Conservation (phyloP, 2,888 invertebrate genomes). For the Protodeltote pygarga region DNA sequence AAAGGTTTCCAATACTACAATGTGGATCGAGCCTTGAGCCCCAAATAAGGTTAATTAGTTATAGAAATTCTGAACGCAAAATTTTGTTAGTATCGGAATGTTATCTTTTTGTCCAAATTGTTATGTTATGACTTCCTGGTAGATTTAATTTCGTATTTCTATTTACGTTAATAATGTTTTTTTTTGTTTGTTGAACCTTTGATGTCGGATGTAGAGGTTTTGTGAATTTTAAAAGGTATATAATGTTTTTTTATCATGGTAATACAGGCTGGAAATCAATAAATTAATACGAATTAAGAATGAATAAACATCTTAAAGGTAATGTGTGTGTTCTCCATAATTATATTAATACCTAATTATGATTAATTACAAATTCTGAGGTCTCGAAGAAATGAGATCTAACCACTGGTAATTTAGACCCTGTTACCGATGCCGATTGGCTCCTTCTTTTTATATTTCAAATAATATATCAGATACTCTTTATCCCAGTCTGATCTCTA, state of each 20-base stretch:
- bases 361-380: too few species aligned
- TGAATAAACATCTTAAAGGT: too few species aligned
- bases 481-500: too few species aligned
- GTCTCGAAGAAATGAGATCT: too few species aligned
- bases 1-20: too few species aligned
- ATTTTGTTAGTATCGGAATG: slow-evolving; percentile 37
- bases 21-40: too few species aligned
- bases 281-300: not conserved
- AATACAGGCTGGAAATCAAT: not conserved
- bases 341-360: too few species aligned
- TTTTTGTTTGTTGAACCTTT: slow-evolving; percentile 25
- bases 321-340: too few species aligned
- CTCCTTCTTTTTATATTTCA: too few species aligned
- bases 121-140: slow-evolving; percentile 32
- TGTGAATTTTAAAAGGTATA: not conserved
- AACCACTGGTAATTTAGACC: too few species aligned
- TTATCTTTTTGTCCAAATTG: slow-evolving; percentile 32
- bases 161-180: slow-evolving; percentile 35
- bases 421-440: too few species aligned
- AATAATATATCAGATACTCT: too few species aligned
- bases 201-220: slow-evolving; percentile 22
- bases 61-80: slow-evolving; percentile 54
- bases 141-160: slow-evolving; percentile 41
- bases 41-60: slow-evolving; percentile 64
- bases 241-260: not conserved